A percentile compares a stretch with the other conserved stretches of the same genome.
Conservation (phyloP, 2,888 invertebrate genomes). For the Opisthograptis luteolata region DNA sequence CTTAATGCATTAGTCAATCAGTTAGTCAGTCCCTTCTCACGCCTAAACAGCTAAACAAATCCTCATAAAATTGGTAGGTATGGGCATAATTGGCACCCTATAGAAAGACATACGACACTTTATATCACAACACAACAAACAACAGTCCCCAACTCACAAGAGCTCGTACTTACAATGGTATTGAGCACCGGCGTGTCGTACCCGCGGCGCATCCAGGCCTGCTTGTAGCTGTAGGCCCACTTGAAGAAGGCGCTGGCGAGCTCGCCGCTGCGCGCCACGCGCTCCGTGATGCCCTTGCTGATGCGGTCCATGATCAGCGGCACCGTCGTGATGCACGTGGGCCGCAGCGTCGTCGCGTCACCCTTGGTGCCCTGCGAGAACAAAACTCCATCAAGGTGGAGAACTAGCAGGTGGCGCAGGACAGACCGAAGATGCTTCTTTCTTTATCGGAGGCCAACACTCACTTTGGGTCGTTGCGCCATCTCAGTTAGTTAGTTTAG, state of each 20-base stretch:
- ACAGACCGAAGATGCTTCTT: too few species aligned
- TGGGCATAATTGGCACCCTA: too few species aligned
- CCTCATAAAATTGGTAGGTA: too few species aligned
- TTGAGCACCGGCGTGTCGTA: constrained; percentile 91
- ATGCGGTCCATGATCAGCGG: constrained; percentile 98
- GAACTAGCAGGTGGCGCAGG: too few species aligned
- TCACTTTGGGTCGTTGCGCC: too few species aligned
- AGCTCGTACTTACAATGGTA: constrained; percentile 54
- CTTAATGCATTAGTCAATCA: too few species aligned
- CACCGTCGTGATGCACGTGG: constrained; percentile 98
- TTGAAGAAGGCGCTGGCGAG: constrained; percentile 94
- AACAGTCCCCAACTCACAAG: not conserved
- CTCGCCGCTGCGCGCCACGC: constrained; percentile 92
- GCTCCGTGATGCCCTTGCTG: constrained; percentile 98
- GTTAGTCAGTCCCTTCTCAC: too few species aligned
- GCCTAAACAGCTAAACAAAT: too few species aligned
- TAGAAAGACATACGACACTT: too few species aligned
- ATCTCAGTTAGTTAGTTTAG: too few species aligned
- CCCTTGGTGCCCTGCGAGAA: constrained; percentile 97
- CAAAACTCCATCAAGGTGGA: too few species aligned
- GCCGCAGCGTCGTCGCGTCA: constrained; percentile 95
- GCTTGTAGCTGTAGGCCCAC: constrained; percentile 97
- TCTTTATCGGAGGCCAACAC: too few species aligned
- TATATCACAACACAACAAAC: not conserved
- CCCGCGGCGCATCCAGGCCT: constrained; percentile 91